Percentiles rank a stretch among this genome's conserved stretches.
These are phyloP conservation scores for Ginglymostoma cirratum DNA, from an alignment of 2,113 vertebrate genomes.

Conservation along the genomic window DNA sequence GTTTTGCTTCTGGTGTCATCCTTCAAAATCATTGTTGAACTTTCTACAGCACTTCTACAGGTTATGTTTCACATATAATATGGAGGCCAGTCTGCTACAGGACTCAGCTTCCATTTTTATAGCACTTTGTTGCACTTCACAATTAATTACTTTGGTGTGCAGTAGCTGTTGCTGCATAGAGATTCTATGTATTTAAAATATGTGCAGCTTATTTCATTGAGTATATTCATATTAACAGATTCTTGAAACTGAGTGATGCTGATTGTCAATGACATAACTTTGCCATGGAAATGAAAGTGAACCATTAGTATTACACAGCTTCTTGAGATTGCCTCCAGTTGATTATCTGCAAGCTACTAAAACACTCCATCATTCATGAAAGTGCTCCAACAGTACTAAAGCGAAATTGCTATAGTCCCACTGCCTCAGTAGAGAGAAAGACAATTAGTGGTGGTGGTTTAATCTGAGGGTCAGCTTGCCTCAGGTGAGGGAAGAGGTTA, in stretches of 20 bases:
- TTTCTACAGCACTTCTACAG: no score
- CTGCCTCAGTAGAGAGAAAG: no score
- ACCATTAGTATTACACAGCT: background rate
- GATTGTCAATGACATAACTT: background rate
- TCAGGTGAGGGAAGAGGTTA: no score
- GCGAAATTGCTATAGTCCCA: no score
- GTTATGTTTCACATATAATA: background rate
- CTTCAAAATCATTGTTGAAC: no score
- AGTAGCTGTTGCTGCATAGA: background rate
- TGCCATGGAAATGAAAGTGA: background rate
- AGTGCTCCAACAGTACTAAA: background rate
- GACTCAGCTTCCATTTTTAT: background rate
- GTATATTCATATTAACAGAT: background rate
- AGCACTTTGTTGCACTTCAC: background rate
- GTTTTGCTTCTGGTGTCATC: background rate
- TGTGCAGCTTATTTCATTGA: background rate
- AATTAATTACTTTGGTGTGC: background rate
- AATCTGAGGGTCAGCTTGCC: no score
- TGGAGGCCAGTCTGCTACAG: background rate
- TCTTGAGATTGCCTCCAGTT: background rate
- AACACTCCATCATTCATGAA: background rate
- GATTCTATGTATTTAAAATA: background rate
- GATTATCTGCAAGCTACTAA: background rate
- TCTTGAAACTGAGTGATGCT: background rate
- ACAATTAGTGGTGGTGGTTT: no score